Evolutionary conservation across 2,113 vertebrate species (phyloP).

Genomic region (Lasiurus borealis): DNA sequence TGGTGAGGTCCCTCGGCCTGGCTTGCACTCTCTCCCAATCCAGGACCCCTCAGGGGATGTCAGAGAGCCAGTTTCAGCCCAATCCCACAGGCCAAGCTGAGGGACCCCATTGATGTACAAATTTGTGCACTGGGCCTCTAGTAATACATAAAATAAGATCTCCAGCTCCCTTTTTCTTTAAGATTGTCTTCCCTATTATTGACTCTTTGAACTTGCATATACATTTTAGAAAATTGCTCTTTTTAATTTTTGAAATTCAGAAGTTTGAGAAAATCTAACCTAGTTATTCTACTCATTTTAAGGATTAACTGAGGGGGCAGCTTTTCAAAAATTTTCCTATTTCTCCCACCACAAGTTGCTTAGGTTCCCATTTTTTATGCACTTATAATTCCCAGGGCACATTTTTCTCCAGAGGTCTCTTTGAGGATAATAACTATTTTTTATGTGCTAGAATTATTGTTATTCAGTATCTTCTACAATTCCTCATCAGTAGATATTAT

Average conservation of each 20-base stretch:
- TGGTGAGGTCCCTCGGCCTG: too few species aligned
- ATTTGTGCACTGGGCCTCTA: too few species aligned
- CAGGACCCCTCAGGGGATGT: too few species aligned
- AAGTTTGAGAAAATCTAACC: neutral
- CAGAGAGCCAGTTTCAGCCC: too few species aligned
- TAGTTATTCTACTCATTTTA: neutral
- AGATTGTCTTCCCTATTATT: neutral
- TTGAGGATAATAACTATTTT: neutral
- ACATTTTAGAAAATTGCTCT: neutral
- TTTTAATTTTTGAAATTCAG: neutral
- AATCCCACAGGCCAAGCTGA: too few species aligned
- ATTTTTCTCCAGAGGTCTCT: conserved; percentile 1
- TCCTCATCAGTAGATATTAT: neutral
- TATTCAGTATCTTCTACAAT: neutral
- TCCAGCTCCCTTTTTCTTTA: neutral
- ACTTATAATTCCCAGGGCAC: neutral
- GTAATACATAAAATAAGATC: neutral
- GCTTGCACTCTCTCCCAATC: too few species aligned
- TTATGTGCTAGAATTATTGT: neutral
- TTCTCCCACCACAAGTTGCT: neutral
- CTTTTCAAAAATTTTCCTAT: neutral
- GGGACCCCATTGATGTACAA: too few species aligned
- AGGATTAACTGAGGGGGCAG: neutral
- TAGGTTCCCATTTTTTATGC: neutral
- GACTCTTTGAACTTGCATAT: neutral